Evolutionary conservation across 2,797 vertebrate genomes (phyloP), one percentile per base, ranked within the genome.

Genomic region (Oreochromis grahami): DNA sequence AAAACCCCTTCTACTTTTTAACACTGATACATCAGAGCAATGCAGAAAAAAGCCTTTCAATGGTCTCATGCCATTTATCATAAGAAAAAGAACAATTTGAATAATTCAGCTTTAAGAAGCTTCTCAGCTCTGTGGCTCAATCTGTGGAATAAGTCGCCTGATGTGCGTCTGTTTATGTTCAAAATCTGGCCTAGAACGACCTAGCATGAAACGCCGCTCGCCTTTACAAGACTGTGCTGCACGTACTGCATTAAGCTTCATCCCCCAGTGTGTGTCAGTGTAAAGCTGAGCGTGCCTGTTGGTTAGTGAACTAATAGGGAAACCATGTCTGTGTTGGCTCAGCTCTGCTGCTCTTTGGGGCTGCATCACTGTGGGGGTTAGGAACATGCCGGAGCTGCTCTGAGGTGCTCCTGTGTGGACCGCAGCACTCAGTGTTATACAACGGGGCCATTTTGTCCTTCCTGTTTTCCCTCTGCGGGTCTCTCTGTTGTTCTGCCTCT

Each of bases 241-340:
- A 7, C 81, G 53, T 79, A n/a, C 9, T 26, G 83, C 50, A 5
- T 81, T 72, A 74, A 65, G 68, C 58, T 32, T 24, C 5, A 51
- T 36, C 29, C 76, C 12, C 1, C 4, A 1, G 63, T 13, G 13
- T 6, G 32, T n/a, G 50, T 56, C 6, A 1, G 32, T 3, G 21
- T 29, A 32, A 32, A 50, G 43, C 15, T 19, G 43, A 74, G 26
- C 78, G 21, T 3, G 50, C 60, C 65, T 80, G 72, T 41, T 9
- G 52, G 17, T 58, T 10, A 5, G 38, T 29, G 56, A 78, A 1
- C 63, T 86, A 81, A 88, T 80, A 86, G 83, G 21, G 74, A 85
- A 84, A 87, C 8, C 32, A 7, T 86, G 84, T 80, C 41, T 11
- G 60, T 11, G 76, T 15, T 10, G 53, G 52, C 38, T 60, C 53